Evolutionary conservation across 1,140 invertebrate species (phyloP).

Genomic region (Leptopilina clavipes): DNA sequence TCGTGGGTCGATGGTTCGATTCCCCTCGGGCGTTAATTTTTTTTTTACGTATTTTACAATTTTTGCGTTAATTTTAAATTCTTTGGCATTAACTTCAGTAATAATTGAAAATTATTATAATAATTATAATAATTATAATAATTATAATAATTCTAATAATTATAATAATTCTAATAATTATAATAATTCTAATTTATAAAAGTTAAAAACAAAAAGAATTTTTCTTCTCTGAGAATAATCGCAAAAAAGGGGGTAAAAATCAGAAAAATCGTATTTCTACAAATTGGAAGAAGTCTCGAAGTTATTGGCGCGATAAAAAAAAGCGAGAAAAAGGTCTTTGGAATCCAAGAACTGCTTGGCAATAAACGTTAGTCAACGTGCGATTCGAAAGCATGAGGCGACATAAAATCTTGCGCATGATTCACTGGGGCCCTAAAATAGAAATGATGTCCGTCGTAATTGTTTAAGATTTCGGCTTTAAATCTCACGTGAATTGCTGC

Average conservation of each 20-base stretch:
- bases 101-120: too few species aligned
- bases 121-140: too few species aligned
- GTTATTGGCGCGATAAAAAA: background rate
- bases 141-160: too few species aligned
- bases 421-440: constrained; percentile 70
- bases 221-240: too few species aligned
- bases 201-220: too few species aligned
- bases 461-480: constrained; percentile 56
- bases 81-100: too few species aligned
- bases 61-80: background rate
- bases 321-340: constrained; percentile 47
- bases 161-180: too few species aligned
- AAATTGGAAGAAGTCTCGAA: background rate
- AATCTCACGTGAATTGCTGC: constrained; percentile 51
- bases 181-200: too few species aligned
- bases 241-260: too few species aligned
- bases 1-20: too few species aligned
- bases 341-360: constrained; percentile 45
- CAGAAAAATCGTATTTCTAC: background rate
- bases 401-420: constrained; percentile 55
- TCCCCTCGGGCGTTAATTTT: too few species aligned
- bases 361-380: constrained; percentile 63
- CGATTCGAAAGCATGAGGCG: constrained; percentile 52
- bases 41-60: too few species aligned
- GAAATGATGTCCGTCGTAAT: constrained; percentile 63